Evolutionary conservation across 2,888 invertebrate genomes (phyloP).

Genomic region (Agonopterix subpropinquella): DNA sequence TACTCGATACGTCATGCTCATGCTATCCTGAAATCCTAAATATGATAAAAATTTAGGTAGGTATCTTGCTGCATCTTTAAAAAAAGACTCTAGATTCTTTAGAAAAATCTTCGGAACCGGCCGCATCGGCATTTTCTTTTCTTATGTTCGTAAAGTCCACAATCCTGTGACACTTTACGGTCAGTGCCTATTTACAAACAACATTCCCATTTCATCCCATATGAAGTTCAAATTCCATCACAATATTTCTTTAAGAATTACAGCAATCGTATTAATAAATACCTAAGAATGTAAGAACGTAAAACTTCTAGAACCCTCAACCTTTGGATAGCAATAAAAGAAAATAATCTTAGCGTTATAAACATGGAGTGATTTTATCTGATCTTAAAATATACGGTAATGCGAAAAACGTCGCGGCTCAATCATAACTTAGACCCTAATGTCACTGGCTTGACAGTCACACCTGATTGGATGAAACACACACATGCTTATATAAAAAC

Average conservation of each 20-base stretch:
- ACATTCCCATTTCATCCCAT: no score
- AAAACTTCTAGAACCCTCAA: constrained; percentile 4
- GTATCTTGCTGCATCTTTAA: no score
- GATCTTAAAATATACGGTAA: constrained; percentile 49
- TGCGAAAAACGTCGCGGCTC: constrained; percentile 46
- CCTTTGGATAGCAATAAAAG: constrained; percentile 22
- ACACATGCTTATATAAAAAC: constrained; percentile 16
- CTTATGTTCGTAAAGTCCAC: no score
- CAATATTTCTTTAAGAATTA: background rate
- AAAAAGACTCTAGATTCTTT: no score
- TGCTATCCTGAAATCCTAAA: no score
- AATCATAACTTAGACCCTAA: constrained; percentile 65
- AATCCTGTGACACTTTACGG: no score
- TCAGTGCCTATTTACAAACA: no score
- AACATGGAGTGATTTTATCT: constrained; percentile 54
- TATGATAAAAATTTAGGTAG: no score
- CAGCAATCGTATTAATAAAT: background rate
- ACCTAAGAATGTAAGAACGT: background rate
- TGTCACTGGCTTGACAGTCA: constrained; percentile 38
- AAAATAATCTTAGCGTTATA: constrained; percentile 41
- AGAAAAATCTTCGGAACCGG: no score
- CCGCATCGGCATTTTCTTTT: no score
- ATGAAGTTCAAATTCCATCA: no score
- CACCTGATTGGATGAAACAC: constrained; percentile 44
- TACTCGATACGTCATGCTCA: no score